Conservation (phyloP, 1,140 invertebrate species). For the Saccostrea echinata region DNA sequence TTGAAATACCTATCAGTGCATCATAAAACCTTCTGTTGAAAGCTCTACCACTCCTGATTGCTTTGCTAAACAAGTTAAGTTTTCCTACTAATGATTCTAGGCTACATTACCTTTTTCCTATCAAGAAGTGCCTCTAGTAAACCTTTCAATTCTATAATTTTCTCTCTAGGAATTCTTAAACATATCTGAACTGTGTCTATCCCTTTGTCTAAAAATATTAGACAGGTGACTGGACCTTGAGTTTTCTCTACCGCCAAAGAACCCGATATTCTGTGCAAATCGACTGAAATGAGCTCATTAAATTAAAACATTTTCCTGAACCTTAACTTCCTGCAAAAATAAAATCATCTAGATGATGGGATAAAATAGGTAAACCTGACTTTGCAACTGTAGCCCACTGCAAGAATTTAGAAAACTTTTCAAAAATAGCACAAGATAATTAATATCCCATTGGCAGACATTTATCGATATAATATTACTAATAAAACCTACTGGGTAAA, state of each 20-base stretch:
- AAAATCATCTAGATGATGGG: conserved; percentile 17
- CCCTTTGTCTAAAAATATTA: background rate
- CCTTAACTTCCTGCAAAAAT: conserved; percentile 12
- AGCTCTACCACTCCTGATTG: too few relatives aligned
- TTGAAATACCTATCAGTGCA: background rate
- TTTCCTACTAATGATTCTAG: conserved; percentile 34
- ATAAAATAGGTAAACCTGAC: background rate
- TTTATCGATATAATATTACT: background rate
- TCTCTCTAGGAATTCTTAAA: background rate
- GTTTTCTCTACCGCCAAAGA: background rate
- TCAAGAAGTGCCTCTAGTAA: background rate
- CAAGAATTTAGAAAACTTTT: background rate
- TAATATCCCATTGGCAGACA: background rate
- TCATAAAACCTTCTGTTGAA: too few relatives aligned
- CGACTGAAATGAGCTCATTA: background rate
- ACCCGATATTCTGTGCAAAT: background rate
- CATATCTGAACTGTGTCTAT: conserved; percentile 28
- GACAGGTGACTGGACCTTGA: background rate
- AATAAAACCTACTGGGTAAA: conserved; percentile 47
- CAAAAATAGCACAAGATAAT: conserved; percentile 8
- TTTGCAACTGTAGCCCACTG: background rate
- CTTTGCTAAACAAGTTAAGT: too few relatives aligned
- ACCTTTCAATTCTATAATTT: background rate
- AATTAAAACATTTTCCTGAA: background rate
- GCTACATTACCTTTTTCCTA: background rate